Conservation (phyloP, 2,113 vertebrate genomes). For the Eptesicus fuscus region DNA sequence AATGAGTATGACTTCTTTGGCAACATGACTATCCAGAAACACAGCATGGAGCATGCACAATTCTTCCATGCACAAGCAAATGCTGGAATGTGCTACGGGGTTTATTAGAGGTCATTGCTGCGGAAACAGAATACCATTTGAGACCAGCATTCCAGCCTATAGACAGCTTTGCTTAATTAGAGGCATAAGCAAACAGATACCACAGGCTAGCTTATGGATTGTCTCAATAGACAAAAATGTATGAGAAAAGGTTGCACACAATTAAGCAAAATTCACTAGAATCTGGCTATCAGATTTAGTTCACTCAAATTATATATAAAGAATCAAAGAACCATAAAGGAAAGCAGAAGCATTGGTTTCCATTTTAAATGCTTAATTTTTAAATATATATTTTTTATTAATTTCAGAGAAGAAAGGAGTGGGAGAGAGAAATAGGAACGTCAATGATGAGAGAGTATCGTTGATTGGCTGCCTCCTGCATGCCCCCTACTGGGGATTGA, state of each 20-base stretch:
- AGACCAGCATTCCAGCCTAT: not conserved
- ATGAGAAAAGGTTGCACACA: slow-evolving; percentile 40
- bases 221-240: slow-evolving; percentile 50
- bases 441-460: no score
- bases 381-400: no score
- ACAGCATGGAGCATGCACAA: not conserved
- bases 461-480: no score
- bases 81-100: fast-evolving
- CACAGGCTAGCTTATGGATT: slow-evolving; percentile 22
- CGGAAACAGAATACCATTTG: not conserved
- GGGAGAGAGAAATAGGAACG: no score
- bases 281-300: slow-evolving; percentile 66
- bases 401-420: no score
- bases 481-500: no score
- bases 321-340: slow-evolving; percentile 60
- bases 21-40: not conserved
- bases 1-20: slow-evolving; percentile 56
- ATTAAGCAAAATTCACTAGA: slow-evolving; percentile 68
- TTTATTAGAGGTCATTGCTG: not conserved
- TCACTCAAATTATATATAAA: slow-evolving; percentile 58
- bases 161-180: slow-evolving; percentile 59
- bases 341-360: slow-evolving; percentile 50
- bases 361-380: not conserved
- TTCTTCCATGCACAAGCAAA: not conserved
- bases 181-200: slow-evolving; percentile 52